These are phyloP conservation scores for Karalla daura DNA, from an alignment of 2,797 vertebrate genomes.

Conservation along the genomic window DNA sequence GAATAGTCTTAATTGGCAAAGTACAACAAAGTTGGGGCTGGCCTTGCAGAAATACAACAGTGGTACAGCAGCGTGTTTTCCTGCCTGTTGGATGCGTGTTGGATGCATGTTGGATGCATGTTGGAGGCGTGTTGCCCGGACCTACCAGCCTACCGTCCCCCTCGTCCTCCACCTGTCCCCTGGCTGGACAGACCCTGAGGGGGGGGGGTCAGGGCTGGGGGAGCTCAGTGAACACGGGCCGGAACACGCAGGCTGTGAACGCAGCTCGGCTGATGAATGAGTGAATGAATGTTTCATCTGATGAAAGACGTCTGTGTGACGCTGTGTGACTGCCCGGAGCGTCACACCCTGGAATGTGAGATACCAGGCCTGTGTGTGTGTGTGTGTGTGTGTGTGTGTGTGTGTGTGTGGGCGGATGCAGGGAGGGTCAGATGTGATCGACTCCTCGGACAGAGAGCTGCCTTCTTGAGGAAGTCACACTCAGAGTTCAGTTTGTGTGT, in stretches of 20 bases:
- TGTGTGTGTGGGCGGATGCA: slow-evolving; percentile 1
- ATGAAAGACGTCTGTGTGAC: slow-evolving; percentile 26
- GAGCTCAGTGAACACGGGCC: neutral
- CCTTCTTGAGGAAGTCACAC: slow-evolving; percentile 46
- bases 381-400: neutral
- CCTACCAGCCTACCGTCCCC: too few species aligned
- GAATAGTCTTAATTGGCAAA: too few species aligned
- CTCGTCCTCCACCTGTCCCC: too few species aligned
- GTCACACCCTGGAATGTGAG: slow-evolving; percentile 59
- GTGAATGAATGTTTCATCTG: too few species aligned
- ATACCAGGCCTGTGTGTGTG: slow-evolving; percentile 24
- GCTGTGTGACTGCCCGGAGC: slow-evolving; percentile 19
- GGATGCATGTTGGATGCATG: too few species aligned
- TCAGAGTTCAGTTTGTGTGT: neutral
- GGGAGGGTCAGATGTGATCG: slow-evolving; percentile 50
- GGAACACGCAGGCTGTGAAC: neutral
- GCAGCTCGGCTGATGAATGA: too few species aligned
- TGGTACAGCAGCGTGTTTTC: too few species aligned
- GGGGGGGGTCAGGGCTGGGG: too few species aligned
- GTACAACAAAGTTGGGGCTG: too few species aligned
- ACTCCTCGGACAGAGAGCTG: slow-evolving; percentile 53
- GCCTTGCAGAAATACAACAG: too few species aligned
- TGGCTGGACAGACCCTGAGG: neutral
- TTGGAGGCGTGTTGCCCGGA: too few species aligned
- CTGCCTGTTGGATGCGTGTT: too few species aligned